Base-by-base conservation (phyloP, 1,140 invertebrate species). In the Dendrolimus punctatus region DNA sequence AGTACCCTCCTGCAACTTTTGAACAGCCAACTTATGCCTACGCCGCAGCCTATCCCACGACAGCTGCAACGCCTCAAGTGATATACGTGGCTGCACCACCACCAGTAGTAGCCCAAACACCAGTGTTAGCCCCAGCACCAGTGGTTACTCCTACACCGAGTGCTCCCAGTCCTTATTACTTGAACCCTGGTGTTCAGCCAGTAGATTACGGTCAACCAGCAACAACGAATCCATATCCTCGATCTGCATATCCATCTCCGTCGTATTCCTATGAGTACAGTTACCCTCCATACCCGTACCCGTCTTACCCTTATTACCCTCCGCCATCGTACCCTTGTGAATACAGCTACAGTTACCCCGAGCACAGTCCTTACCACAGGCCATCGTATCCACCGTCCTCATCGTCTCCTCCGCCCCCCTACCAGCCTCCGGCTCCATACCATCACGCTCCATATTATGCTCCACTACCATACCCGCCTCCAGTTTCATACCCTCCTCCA, bases 71-170 rank as follows among this genome's bases (percentile, higher is more conserved):
- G 10, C 68, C 68, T 3, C 76, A 72, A 54, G 51, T 78, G 8
- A 55, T 80, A 38, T 80, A 71, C 47, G 57, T 73, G 6, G 49
- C 72, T 2, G 57, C 64, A 46, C 46, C 65, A 7, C 52, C 43
- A 23, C 39, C 49, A 10, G 39, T 40, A 40, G 8, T 40, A 9
- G 45, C 67, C 10, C 53, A 59, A 9, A 47, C 62, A 5, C 39
- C 52, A 49, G 56, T 64, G 48, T 43, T 60, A 7, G 45, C 67
- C 10, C 53, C 61, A 9, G 47, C 62, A 5, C 39, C 52, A 49
- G 56, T 64, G 48, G 45, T 60, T 6, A 47, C 54, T 1, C 39
- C 64, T 50, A 9, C 62, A 6, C 40, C 66, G 8, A 40, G 40
- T 50, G 42, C 52, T 41, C 41, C 60, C 4, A 57, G 6, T 37